A percentile compares a stretch with the other conserved stretches of the same genome.
Evolutionary conservation across 2,113 vertebrate species (phyloP).

Genomic region (Galeopterus variegatus): DNA sequence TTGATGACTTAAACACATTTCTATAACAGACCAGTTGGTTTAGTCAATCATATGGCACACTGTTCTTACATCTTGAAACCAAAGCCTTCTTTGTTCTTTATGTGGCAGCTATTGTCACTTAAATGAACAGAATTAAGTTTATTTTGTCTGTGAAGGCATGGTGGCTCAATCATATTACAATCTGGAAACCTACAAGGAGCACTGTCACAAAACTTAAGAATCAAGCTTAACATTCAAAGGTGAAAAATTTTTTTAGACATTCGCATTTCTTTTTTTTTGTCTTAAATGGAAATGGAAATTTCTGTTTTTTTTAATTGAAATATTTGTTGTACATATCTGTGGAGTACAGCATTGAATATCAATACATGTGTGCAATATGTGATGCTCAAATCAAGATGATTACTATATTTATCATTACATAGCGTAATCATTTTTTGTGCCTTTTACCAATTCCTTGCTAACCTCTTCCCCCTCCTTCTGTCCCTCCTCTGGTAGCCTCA

Average conservation of each 20-base stretch:
- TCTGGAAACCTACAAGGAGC: slow-evolving; percentile 19
- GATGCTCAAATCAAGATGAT: too few species aligned
- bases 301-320: too few species aligned
- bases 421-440: too few species aligned
- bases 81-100: background rate
- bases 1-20: fast-evolving
- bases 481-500: too few species aligned
- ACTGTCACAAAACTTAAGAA: background rate
- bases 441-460: too few species aligned
- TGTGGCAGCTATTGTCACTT: background rate
- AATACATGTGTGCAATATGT: too few species aligned
- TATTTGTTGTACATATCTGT: too few species aligned
- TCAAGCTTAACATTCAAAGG: fast-evolving
- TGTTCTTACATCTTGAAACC: background rate
- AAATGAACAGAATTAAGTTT: background rate
- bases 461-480: too few species aligned
- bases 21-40: background rate
- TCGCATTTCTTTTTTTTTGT: background rate
- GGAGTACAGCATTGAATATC: too few species aligned
- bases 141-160: background rate
- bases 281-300: too few species aligned
- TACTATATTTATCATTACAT: too few species aligned
- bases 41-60: fast-evolving
- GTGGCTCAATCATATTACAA: background rate
- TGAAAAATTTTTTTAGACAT: too few species aligned